Evolutionary conservation across 2,113 vertebrate species (phyloP), one percentile per base, ranked within the genome.

Genomic region (Hemiprocne comata): DNA sequence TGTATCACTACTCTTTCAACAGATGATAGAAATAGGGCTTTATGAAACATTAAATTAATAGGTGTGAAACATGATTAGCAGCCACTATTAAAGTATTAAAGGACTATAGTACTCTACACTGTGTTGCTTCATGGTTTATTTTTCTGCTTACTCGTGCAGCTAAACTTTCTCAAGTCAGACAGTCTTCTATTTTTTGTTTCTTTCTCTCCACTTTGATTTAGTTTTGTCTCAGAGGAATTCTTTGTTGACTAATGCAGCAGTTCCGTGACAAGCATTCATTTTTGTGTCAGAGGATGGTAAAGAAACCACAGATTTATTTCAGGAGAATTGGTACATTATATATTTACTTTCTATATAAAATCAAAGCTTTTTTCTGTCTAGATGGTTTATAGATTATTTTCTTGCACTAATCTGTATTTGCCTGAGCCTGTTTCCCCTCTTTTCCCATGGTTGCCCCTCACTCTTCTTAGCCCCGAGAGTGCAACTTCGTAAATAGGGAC

Each of bases 1-100:
- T 94, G 94, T 96, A 87, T 97, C 82, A 46, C 80, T 98, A 97
- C 90, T 86, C 89, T 97, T 97, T 97, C 90, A 91, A 79, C 85
- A 38, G 75, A 66, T 92, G 83, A 75, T 42, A 81, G 88, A 74
- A 92, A 51, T 51, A 76, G 62, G 17, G 13, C 77, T 95, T 94
- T 95, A 86, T 71, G 90, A 90, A 94, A 91, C 55, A 87, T 64
- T 86, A 87, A 95, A 87, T 95, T 95, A 85, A 33, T 42, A 8
- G 58, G 36, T 93, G 85, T 85, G 75, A 95, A 65, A 90, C 42
- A 10, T 40, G 48, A 93, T 82, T 96, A 89, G 67, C 54, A 73
- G 57, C 4, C 3, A 12, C 50, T 58, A 18, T 85, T 80, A 40
- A 46, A 93, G 64, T 87, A 71, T 77, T 96, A 73, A 85, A 74